A percentile compares a stretch with the other conserved stretches of the same genome.
These are phyloP conservation scores for Enteromius paludinosus DNA, from an alignment of 2,797 vertebrate species.

Conservation along the genomic window DNA sequence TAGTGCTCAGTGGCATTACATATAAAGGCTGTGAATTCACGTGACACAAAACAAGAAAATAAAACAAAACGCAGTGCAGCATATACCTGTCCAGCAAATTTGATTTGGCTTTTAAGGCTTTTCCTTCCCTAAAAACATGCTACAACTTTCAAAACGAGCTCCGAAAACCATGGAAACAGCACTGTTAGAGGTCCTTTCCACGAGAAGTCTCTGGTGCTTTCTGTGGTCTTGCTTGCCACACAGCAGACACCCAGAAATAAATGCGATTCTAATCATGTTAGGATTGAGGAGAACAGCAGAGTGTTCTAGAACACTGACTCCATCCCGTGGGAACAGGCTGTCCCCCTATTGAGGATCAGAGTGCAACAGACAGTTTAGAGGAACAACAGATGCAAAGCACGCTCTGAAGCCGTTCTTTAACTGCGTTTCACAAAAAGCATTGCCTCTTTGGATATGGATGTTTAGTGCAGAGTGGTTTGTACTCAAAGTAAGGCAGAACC, in stretches of 20 bases:
- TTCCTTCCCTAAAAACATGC: slow-evolving; percentile 59
- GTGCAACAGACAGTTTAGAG: slow-evolving; percentile 32
- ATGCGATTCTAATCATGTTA: slow-evolving; percentile 59
- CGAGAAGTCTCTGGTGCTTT: slow-evolving; percentile 57
- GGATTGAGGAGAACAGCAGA: slow-evolving; percentile 34
- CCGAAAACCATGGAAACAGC: slow-evolving; percentile 75
- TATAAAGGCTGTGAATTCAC: slow-evolving; percentile 6
- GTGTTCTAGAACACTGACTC: slow-evolving; percentile 54
- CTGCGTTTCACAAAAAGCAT: slow-evolving; percentile 27
- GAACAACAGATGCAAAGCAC: slow-evolving; percentile 48
- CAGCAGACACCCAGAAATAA: slow-evolving; percentile 59
- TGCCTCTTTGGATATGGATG: slow-evolving; percentile 31
- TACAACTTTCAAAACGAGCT: slow-evolving; percentile 69
- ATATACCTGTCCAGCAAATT: background rate
- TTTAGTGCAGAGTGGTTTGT: slow-evolving; percentile 8
- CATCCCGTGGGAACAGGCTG: slow-evolving; percentile 55
- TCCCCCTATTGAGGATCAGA: slow-evolving; percentile 43
- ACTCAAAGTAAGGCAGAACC: slow-evolving; percentile 7
- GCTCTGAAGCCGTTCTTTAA: slow-evolving; percentile 9
- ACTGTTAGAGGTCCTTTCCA: slow-evolving; percentile 63
- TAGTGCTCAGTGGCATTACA: slow-evolving; percentile 24
- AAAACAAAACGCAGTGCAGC: background rate
- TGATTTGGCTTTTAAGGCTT: slow-evolving; percentile 39
- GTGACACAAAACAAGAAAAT: background rate
- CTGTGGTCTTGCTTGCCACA: slow-evolving; percentile 65